A percentile compares a stretch with the other conserved stretches of the same genome.
These are phyloP conservation scores for Chirona hameri DNA, from an alignment of 2,888 invertebrate genomes.

Conservation along the genomic window DNA sequence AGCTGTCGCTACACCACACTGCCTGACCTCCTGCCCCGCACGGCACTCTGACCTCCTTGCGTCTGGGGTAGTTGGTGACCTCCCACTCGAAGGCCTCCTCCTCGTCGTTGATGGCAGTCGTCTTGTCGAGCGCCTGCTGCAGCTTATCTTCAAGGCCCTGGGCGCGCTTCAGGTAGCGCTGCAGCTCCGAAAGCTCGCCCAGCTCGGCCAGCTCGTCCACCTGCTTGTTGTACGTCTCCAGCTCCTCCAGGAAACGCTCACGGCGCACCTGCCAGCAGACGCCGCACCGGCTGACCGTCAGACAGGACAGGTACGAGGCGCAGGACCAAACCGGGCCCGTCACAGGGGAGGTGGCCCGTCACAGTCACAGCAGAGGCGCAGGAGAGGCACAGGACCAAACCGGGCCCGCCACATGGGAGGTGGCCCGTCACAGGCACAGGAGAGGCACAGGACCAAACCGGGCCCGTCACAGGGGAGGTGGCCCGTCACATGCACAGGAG, in stretches of 20 bases:
- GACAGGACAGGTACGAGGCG: too few species aligned
- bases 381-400: too few species aligned
- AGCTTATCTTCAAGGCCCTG: constrained; percentile 69
- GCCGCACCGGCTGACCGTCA: not conserved
- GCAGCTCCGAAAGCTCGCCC: constrained; percentile 78
- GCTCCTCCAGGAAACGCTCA: constrained; percentile 74
- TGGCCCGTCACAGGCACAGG: too few species aligned
- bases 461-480: too few species aligned
- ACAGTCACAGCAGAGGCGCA: too few species aligned
- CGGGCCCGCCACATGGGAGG: too few species aligned
- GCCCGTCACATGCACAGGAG: too few species aligned
- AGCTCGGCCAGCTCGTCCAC: constrained; percentile 81
- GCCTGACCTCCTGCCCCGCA: not conserved
- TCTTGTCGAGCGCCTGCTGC: constrained; percentile 67
- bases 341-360: too few species aligned
- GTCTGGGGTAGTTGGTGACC: constrained; percentile 77
- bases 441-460: too few species aligned
- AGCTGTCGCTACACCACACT: too few species aligned
- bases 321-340: too few species aligned
- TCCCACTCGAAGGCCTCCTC: constrained; percentile 85
- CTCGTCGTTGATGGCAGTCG: constrained; percentile 87
- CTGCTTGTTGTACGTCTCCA: constrained; percentile 73
- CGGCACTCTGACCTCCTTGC: constrained; percentile 61
- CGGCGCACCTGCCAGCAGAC: constrained; percentile 56
- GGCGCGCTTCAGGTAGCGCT: constrained; percentile 77